A percentile compares a stretch with the other conserved stretches of the same genome.
Evolutionary conservation across 2,888 invertebrate genomes (phyloP).

Genomic region (Diadromus collaris): DNA sequence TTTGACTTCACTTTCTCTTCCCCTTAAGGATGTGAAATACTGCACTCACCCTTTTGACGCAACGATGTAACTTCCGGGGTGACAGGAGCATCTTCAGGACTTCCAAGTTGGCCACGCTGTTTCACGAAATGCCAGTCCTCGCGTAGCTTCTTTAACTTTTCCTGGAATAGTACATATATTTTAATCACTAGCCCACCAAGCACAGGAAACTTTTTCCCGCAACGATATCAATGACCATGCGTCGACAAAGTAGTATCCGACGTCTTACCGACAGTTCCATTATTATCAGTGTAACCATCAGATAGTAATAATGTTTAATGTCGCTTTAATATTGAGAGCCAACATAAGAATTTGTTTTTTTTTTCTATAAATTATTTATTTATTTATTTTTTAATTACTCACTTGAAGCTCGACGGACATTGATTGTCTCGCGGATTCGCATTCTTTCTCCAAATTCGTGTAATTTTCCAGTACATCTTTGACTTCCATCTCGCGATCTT

Average conservation of each 20-base stretch:
- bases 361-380: not conserved
- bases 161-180: constrained; percentile 74
- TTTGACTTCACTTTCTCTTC: too few species aligned
- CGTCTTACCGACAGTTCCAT: not conserved
- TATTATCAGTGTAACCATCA: not conserved
- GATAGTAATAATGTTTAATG: not conserved
- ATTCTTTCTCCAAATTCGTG: constrained; percentile 84
- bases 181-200: not conserved
- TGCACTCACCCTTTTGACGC: constrained; percentile 69
- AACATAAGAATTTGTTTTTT: not conserved
- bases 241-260: not conserved
- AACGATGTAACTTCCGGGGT: constrained; percentile 48
- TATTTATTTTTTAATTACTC: constrained; percentile 59
- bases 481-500: constrained; percentile 83
- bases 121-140: constrained; percentile 82
- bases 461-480: constrained; percentile 85
- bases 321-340: not conserved
- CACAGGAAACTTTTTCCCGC: not conserved
- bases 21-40: not conserved
- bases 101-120: constrained; percentile 69
- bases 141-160: constrained; percentile 81
- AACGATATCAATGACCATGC: not conserved
- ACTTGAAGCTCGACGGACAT: constrained; percentile 81
- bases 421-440: constrained; percentile 80
- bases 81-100: constrained; percentile 44